Percentiles rank a stretch among this genome's conserved stretches.
phyloP scores from a whole-genome alignment of 2,797 vertebrate species.

The Parotocinclus haroldoi region DNA sequence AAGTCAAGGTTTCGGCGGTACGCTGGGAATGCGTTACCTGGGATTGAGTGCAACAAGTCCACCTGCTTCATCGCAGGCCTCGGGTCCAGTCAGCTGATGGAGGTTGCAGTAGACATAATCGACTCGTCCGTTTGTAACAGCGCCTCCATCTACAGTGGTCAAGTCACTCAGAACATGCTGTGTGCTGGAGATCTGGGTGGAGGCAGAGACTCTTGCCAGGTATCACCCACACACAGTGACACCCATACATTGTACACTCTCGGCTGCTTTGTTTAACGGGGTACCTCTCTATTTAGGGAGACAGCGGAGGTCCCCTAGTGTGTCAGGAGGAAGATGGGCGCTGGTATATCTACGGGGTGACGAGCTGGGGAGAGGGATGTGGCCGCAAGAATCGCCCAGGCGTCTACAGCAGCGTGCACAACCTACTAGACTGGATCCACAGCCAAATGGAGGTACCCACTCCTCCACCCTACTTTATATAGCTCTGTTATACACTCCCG shows the following conservation, averaged over 20 bases:
- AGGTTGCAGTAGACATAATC: conserved; percentile 73
- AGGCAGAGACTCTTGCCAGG: conserved; percentile 79
- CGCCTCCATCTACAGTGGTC: conserved; percentile 64
- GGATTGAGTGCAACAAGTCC: too few species aligned
- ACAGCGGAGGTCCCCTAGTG: conserved; percentile 82
- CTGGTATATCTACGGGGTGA: conserved; percentile 78
- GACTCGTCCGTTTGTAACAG: conserved; percentile 71
- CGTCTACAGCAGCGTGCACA: conserved; percentile 72
- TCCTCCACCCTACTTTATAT: not conserved
- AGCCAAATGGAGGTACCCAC: conserved; percentile 80
- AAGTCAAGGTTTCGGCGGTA: too few species aligned
- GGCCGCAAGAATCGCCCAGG: conserved; percentile 74
- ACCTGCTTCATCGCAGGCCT: conserved; percentile 37
- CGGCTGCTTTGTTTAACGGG: not conserved
- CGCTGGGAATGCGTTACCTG: too few species aligned
- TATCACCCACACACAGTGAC: conserved; percentile 40
- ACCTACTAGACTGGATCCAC: conserved; percentile 74
- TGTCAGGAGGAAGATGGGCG: conserved; percentile 61
- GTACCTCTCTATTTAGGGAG: conserved; percentile 63
- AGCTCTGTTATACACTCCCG: not conserved
- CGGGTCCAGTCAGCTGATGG: conserved; percentile 68
- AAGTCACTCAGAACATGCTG: conserved; percentile 74
- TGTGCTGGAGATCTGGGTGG: conserved; percentile 77
- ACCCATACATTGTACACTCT: not conserved
- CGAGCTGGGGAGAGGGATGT: conserved; percentile 82